These are phyloP conservation scores for Drosophila subquinaria DNA, from an alignment of 2,888 invertebrate species.

Conservation along the genomic window DNA sequence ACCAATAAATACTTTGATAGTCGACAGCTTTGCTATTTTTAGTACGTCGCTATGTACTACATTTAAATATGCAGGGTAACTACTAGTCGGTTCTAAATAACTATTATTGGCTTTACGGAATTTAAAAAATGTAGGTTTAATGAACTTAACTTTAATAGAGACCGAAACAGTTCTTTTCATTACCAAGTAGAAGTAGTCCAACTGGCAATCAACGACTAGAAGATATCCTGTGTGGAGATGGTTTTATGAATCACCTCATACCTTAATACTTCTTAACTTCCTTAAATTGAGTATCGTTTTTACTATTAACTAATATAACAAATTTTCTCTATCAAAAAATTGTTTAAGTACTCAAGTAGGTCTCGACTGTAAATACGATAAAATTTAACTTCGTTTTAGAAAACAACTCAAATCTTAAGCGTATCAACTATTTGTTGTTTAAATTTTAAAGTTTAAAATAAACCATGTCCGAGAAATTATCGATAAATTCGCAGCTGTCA, in stretches of 20 bases:
- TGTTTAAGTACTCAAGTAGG: neutral
- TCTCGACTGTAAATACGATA: neutral
- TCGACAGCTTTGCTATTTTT: no score
- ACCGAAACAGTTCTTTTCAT: neutral
- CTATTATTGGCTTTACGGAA: neutral
- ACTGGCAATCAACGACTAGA: neutral
- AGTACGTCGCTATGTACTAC: neutral
- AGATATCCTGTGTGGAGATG: neutral
- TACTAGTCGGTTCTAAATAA: neutral
- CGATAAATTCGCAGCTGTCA: neutral
- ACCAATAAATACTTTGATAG: no score
- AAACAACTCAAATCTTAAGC: neutral
- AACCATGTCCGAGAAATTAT: constrained; percentile 3
- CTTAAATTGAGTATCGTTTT: no score
- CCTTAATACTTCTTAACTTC: no score
- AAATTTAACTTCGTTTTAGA: neutral
- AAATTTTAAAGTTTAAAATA: neutral
- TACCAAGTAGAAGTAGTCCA: neutral
- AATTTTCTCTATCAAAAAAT: neutral
- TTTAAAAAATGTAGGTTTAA: neutral
- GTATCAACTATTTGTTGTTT: neutral
- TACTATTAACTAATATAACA: no score
- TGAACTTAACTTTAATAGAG: constrained; percentile 1
- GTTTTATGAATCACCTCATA: no score
- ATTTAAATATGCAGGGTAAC: neutral